Conservation (phyloP, 2,113 vertebrate genomes). For the Catharus bicknelli region DNA sequence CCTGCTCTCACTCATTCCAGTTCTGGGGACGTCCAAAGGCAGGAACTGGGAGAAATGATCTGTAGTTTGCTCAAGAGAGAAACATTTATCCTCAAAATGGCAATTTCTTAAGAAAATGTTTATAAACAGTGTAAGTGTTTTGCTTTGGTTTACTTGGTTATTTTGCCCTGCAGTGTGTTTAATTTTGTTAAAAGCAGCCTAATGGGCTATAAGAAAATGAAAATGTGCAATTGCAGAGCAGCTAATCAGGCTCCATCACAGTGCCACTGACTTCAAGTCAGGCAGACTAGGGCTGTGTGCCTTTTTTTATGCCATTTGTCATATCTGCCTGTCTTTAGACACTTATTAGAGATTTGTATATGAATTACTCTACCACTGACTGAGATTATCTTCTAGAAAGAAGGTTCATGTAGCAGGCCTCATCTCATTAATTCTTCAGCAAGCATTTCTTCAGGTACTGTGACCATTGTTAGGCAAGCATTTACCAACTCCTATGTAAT, state of each 20-base stretch:
- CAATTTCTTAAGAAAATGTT: background rate
- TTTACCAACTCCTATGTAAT: background rate
- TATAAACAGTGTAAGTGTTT: background rate
- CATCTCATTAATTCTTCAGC: background rate
- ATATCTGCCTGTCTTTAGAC: background rate
- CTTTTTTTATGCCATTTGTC: background rate
- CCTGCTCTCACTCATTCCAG: background rate
- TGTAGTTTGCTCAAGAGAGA: background rate
- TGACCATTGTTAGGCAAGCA: background rate
- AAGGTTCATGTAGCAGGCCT: background rate
- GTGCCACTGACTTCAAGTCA: background rate
- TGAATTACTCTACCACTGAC: background rate
- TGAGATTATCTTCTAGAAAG: background rate
- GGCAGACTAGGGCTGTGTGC: background rate
- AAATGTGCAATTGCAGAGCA: background rate
- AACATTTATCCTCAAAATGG: background rate
- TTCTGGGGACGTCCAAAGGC: background rate
- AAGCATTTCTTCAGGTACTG: background rate
- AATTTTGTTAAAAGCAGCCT: slow-evolving; percentile 8
- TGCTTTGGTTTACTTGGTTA: background rate
- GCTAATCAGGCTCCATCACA: background rate
- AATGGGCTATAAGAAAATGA: background rate
- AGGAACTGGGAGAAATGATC: background rate
- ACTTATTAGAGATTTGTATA: background rate
- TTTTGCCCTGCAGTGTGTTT: background rate